Conservation (phyloP, 2,113 vertebrate species). For the Chionodraco myersi region DNA sequence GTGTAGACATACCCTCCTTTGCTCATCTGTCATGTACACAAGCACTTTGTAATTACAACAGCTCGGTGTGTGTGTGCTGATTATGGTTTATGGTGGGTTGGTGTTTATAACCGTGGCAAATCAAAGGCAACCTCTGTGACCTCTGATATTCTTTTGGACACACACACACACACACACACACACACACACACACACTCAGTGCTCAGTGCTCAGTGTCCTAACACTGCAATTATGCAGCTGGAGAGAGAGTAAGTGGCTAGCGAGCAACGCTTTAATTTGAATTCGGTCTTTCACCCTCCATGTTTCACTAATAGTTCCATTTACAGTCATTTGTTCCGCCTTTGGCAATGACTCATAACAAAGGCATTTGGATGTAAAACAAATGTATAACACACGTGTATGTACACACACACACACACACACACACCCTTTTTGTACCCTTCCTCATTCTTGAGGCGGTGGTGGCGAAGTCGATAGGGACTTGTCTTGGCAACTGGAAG, state of each 20-base stretch:
- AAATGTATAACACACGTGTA: conserved; percentile 50
- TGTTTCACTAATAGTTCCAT: conserved; percentile 74
- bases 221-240: conserved; percentile 68
- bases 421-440: not conserved
- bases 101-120: conserved; percentile 59
- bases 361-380: conserved; percentile 72
- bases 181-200: conserved; percentile 30
- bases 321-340: conserved; percentile 79
- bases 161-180: conserved; percentile 15
- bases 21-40: conserved; percentile 38
- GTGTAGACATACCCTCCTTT: conserved; percentile 17
- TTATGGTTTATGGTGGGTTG: conserved; percentile 35
- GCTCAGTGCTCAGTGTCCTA: conserved; percentile 32
- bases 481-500: no score
- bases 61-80: conserved; percentile 27
- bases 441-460: conserved; percentile 2
- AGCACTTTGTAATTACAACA: conserved; percentile 54
- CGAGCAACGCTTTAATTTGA: conserved; percentile 67
- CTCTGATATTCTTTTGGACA: conserved; percentile 37
- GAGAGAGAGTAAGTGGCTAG: conserved; percentile 59
- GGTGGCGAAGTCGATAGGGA: no score
- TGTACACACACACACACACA: not conserved
- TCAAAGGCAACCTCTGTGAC: conserved; percentile 62
- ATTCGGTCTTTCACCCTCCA: conserved; percentile 68
- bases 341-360: conserved; percentile 68